A percentile compares a stretch with the other conserved stretches of the same genome.
Conservation (phyloP, 2,797 vertebrate species). For the Alfaro cultratus region DNA sequence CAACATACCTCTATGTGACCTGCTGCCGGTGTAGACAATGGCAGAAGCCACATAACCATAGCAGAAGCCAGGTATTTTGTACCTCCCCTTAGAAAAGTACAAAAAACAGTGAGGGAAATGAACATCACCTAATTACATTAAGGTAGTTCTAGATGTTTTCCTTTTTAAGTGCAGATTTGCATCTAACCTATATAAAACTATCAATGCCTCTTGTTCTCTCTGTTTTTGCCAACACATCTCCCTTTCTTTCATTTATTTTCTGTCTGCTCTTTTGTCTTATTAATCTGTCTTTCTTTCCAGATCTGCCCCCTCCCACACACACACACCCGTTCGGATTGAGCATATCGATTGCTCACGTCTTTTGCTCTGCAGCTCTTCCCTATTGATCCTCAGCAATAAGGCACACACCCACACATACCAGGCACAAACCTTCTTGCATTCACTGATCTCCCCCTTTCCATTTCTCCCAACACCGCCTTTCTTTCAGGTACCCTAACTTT, state of each 20-base stretch:
- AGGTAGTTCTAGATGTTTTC: background rate
- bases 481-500: conserved; percentile 35
- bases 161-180: background rate
- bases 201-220: conserved; percentile 6
- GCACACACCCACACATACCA: conserved; percentile 39
- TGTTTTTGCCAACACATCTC: conserved; percentile 47
- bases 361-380: conserved; percentile 82
- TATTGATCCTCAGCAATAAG: conserved; percentile 81
- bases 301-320: conserved; percentile 69
- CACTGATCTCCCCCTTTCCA: conserved; percentile 15
- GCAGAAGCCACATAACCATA: background rate
- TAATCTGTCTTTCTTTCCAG: conserved; percentile 69
- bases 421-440: conserved; percentile 37
- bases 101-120: background rate
- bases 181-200: background rate
- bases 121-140: background rate
- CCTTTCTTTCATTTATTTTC: conserved; percentile 65
- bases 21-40: background rate
- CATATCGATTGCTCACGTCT: conserved; percentile 85
- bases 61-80: background rate
- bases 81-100: too few relatives aligned
- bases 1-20: background rate
- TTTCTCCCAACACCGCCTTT: conserved; percentile 3
- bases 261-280: conserved; percentile 68
- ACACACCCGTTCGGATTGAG: conserved; percentile 70